Base-by-base conservation (phyloP, 2,113 vertebrate species). In the Pantherophis guttatus region DNA sequence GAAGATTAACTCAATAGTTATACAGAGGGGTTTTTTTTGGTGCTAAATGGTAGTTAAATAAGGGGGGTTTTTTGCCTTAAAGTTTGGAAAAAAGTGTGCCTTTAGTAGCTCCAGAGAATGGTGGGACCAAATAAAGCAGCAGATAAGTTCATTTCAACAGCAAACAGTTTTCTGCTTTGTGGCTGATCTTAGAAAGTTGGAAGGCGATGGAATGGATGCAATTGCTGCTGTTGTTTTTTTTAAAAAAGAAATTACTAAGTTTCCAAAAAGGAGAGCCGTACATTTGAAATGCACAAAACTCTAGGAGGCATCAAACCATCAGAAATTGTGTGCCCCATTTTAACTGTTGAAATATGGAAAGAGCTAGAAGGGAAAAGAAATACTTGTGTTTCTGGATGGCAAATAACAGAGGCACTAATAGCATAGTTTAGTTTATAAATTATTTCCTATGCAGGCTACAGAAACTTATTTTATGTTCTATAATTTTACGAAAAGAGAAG, bases 361-460 rank as follows among this genome's bases (percentile, higher is more conserved):
- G 15, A 53, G 3, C 5, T 89, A 15, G 5, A n/a, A 65, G 48
- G 52, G 29, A 50, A 65, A 23, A 26, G 2, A 13, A 12, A 7
- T 33, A 48, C 50, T 39, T n/a, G 24, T 19, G 57, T 59, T 53
- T 52, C 17, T 33, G 57, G 26, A 21, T 92, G 55, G 55, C 1
- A 11, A 48, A 75, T 81, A 54, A 44, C 8, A 48, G 15, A 92
- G 91, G 91, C 91, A 48, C 91, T 94, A 90, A 48, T 26, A 26
- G 0, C 53, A 81, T 58, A 96, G 95, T 96, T 90, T 93, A 94
- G 93, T 93, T 96, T 98, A 95, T 97, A 94, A 94, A 93, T 94
- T 94, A 90, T 26, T 21, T 54, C 94, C 94, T 94, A 90, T 54
- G 85, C 89, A 93, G 93, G 96, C 97, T 95, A 94, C 81, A 91